Evolutionary conservation across 2,888 invertebrate species (phyloP), one percentile per base, ranked within the genome.

Genomic region (Andrena bicolor): DNA sequence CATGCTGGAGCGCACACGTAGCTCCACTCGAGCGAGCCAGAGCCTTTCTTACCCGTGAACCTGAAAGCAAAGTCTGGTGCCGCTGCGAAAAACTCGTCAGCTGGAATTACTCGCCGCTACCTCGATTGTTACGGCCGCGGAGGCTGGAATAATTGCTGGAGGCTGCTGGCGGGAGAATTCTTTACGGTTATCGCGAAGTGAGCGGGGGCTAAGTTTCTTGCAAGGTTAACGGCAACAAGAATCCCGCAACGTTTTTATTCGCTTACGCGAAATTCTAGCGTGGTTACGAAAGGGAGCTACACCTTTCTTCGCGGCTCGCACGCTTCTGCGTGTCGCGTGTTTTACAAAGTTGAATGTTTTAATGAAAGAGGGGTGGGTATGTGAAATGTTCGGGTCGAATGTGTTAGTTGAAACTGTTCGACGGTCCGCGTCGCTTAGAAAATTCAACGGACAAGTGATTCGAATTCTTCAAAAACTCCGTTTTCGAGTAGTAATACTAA

Each of bases 131-230:
- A n/a, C 16, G 13, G n/a, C 10, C n/a, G 16, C 16, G 48, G 16
- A 73, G 28, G 65, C 49, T 56, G 82, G 66, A 81, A 81, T 68
- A 81, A 80, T 80, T 63, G 32, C 1, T 16, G 23, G 3, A 13
- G 32, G 32, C 8, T 35, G 28, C 30, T 8, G 41, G 20, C 0
- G 20, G 23, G 6, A 10, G 20, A 10, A 56, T 48, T 48, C 64
- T 30, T 63, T 65, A 65, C 49, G 26, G 28, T 60, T 60, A 10
- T 8, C 2, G 23, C 4, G 30, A 2, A 0, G 41, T 16, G 30
- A 16, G 16, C 41, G 41, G 41, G 41, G 16, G 0, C 16, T 13
- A 28, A 53, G 20, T 10, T 71, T 61, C 53, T 26, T 20, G 13
- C 8, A 10, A 8, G 16, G 35, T 32, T 28, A 13, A n/a, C 41